Evolutionary conservation across 2,888 invertebrate species (phyloP).

Genomic region (Isotomurus palustris): DNA sequence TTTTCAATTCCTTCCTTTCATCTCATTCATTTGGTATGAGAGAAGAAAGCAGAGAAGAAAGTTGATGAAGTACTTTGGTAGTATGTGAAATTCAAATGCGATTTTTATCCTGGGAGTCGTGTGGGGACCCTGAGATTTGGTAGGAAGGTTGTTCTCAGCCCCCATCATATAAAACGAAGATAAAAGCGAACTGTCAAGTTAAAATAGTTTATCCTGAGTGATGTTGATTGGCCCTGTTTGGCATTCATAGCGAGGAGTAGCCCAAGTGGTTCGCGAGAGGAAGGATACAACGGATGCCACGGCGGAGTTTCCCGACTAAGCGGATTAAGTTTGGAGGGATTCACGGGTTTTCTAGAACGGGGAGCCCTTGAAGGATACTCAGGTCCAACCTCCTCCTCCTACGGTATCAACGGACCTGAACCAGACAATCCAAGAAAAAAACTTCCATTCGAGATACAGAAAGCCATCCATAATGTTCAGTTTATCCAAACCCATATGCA

Average conservation of each 20-base stretch:
- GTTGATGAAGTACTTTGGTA: too few species aligned
- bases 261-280: slow-evolving; percentile 43
- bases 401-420: slow-evolving; percentile 42
- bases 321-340: slow-evolving; percentile 45
- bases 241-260: slow-evolving; percentile 27
- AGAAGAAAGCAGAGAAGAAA: too few species aligned
- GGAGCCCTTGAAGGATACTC: slow-evolving; percentile 45
- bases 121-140: too few species aligned
- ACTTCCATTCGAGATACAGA: slow-evolving; percentile 87
- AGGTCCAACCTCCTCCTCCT: slow-evolving; percentile 45
- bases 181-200: slow-evolving; percentile 1
- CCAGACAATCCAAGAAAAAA: slow-evolving; percentile 58
- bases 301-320: slow-evolving; percentile 45
- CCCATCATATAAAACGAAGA: neutral
- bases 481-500: slow-evolving; percentile 93
- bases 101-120: too few species aligned
- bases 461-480: slow-evolving; percentile 90
- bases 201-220: slow-evolving; percentile 1
- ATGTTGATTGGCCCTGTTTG: slow-evolving; percentile 2
- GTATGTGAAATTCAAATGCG: too few species aligned
- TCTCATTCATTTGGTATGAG: too few species aligned
- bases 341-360: slow-evolving; percentile 44
- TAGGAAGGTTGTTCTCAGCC: too few species aligned
- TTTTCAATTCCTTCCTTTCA: too few species aligned
- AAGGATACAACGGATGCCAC: slow-evolving; percentile 46